A percentile compares a stretch with the other conserved stretches of the same genome.
phyloP scores from a whole-genome alignment of 2,888 invertebrate genomes.

The Zelleria hepariella region DNA sequence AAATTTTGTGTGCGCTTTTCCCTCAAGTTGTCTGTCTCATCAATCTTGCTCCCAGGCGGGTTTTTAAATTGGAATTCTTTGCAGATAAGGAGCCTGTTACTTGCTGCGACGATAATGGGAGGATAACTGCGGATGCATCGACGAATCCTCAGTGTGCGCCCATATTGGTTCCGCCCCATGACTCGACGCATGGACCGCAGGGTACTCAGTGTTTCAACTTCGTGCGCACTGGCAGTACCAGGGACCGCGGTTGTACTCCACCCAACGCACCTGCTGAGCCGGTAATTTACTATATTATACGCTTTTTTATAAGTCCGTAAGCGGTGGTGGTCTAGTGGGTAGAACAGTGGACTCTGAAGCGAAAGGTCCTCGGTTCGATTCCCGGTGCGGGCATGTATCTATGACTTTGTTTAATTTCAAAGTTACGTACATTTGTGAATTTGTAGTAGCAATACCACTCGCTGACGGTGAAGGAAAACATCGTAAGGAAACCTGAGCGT shows the following conservation, averaged over 20 bases:
- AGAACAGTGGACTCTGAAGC: no score
- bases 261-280: conserved; percentile 79
- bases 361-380: no score
- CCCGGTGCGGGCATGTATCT: no score
- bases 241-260: conserved; percentile 76
- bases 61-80: background rate
- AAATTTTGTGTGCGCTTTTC: background rate
- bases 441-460: no score
- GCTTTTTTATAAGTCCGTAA: no score
- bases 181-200: conserved; percentile 56
- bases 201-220: conserved; percentile 80
- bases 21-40: background rate
- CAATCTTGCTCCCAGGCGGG: background rate
- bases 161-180: conserved; percentile 45
- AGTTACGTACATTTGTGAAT: no score
- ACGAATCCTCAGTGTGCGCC: conserved; percentile 52
- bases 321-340: no score
- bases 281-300: conserved; percentile 57
- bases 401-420: no score
- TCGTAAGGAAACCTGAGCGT: no score
- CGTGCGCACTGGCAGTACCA: conserved; percentile 77
- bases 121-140: conserved; percentile 31
- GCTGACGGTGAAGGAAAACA: no score
- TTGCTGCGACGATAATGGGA: conserved; percentile 53
- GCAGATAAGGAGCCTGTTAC: conserved; percentile 43